Conservation (phyloP, 2,113 vertebrate species). For the Lutjanus erythropterus region DNA sequence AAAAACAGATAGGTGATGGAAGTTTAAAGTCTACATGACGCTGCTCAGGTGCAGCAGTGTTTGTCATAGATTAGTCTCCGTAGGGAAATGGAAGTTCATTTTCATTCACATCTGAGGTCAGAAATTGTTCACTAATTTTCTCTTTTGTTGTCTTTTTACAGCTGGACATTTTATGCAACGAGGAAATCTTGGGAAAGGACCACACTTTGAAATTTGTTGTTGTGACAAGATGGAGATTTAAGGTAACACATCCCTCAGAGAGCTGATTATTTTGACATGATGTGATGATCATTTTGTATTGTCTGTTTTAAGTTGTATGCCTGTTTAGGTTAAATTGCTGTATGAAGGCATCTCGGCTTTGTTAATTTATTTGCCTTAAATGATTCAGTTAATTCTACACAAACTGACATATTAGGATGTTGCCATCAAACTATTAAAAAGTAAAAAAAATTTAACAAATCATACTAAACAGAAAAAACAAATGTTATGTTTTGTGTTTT, state of each 20-base stretch:
- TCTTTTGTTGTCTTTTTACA: constrained; percentile 72
- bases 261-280: background rate
- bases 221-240: constrained; percentile 99
- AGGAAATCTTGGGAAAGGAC: constrained; percentile 99
- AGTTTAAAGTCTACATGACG: background rate
- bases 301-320: no score
- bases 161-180: constrained; percentile 99
- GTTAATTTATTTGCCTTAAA: no score
- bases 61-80: no score
- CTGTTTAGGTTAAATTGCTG: no score
- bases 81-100: background rate
- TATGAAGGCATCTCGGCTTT: no score
- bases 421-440: background rate
- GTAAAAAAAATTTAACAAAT: no score
- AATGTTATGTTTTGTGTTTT: background rate
- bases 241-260: constrained; percentile 78
- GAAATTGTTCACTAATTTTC: background rate
- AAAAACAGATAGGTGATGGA: background rate
- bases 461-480: no score
- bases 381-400: no score
- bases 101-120: background rate
- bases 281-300: background rate
- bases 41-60: background rate
- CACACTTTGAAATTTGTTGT: constrained; percentile 99
- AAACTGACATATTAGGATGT: no score